Base-by-base conservation (phyloP, 2,797 vertebrate species). In the Pelochelys cantorii region DNA sequence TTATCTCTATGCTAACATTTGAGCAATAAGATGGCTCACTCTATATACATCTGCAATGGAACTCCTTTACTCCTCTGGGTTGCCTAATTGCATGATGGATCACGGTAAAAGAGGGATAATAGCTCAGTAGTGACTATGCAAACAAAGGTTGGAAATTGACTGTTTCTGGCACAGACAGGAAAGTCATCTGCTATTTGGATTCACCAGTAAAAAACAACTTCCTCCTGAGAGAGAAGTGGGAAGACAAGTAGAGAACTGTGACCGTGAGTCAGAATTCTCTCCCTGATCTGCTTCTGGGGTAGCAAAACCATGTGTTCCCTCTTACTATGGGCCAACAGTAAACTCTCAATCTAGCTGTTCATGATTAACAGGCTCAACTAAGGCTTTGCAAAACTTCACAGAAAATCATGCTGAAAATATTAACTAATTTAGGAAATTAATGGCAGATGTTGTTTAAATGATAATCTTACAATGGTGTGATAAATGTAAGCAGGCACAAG, bases 391-490 rank as follows among this genome's bases (percentile, higher is more conserved):
- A 42, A 29, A n/a, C 79, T 90, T 85, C n/a, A 71, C 3, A 5
- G 53, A 92, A 93, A 91, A 95, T 37, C 3, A 82, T 80, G 42
- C 0, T 57, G 42, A 91, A 93, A 94, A 87, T 81, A 5, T 3
- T 52, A 77, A 77, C 62, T 27, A 62, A 0, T 31, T 95, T 89
- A 59, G 34, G 57, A 91, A 91, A 87, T 22, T 31, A 88, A 79
- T 52, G 52, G 8, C 11, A 82, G 15, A 4, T 89, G 22, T 53
- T 84, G 81, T 56, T 15, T 84, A 85, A 86, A 87, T 54, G 80
- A 37, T n/a, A 60, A 27, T 60, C 18, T 74, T 90, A 15, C 12
- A 37, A 82, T 60, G 0, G 42, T 22, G 53, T 93, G 90, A 2
- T 18, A 15, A 89, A 87, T 10, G 25, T 1, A 0, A 62, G 7